Evolutionary conservation across 2,888 invertebrate species (phyloP).

Genomic region (Volucella inanis): DNA sequence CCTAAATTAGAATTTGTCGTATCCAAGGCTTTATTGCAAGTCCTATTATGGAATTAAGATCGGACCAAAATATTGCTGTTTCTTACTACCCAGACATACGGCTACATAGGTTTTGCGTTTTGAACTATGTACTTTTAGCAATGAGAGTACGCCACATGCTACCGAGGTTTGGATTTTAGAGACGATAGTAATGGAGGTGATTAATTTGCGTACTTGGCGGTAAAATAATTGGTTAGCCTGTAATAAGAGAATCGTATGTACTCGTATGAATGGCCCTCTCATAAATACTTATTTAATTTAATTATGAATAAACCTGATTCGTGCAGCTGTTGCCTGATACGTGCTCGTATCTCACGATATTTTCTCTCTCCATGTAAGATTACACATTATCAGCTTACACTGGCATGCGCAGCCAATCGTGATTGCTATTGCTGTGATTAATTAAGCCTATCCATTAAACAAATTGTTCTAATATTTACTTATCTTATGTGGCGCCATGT

Average conservation of each 20-base stretch:
- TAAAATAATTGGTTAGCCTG: not conserved
- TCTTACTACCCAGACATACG: not conserved
- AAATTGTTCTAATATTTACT: no score
- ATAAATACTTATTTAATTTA: no score
- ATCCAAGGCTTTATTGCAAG: not conserved
- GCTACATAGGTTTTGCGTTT: not conserved
- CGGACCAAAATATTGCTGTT: slow-evolving; percentile 1
- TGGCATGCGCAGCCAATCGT: no score
- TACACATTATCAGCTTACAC: no score
- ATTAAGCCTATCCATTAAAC: no score
- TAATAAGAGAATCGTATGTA: not conserved
- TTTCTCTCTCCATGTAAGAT: no score
- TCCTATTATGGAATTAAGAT: slow-evolving; percentile 7
- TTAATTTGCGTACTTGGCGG: not conserved
- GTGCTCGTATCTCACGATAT: no score
- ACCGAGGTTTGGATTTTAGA: not conserved
- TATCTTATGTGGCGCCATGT: no score
- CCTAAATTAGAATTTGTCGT: slow-evolving; percentile 16
- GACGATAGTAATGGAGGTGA: not conserved
- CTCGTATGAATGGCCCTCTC: no score
- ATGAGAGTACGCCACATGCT: not conserved
- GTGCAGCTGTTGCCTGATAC: no score
- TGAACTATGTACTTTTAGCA: not conserved
- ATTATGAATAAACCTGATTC: no score
- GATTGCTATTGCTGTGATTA: no score